Conservation (phyloP, 2,113 vertebrate genomes). For the Coregonus clupeaformis region DNA sequence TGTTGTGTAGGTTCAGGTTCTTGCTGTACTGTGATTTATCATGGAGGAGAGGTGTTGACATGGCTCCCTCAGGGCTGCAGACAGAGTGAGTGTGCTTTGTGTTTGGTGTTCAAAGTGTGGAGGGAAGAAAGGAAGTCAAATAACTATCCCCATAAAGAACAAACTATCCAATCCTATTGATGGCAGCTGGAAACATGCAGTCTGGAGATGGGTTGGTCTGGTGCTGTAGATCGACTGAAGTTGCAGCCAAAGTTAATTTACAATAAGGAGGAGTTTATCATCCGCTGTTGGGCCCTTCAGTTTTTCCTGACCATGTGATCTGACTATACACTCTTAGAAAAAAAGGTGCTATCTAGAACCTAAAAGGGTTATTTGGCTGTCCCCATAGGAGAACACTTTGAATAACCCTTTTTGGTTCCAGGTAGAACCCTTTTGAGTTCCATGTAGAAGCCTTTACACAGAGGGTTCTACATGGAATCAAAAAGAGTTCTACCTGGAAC, state of each 20-base stretch:
- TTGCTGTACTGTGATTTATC: neutral
- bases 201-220: neutral
- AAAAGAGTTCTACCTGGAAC: no score
- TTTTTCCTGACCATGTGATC: no score
- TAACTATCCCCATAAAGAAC: neutral
- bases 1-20: neutral
- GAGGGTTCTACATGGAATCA: no score
- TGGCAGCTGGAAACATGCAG: neutral
- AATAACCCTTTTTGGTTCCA: no score
- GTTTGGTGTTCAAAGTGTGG: neutral
- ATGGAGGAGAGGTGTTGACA: neutral
- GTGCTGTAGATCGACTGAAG: neutral
- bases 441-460: no score
- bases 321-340: no score
- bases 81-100: neutral
- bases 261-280: neutral
- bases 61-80: neutral
- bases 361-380: no score
- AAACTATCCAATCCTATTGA: neutral
- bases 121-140: neutral
- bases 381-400: no score
- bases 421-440: no score
- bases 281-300: no score
- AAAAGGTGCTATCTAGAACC: no score
- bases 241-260: neutral